Base-by-base conservation (phyloP, 2,888 invertebrate genomes). In the Petrophora chlorosata region DNA sequence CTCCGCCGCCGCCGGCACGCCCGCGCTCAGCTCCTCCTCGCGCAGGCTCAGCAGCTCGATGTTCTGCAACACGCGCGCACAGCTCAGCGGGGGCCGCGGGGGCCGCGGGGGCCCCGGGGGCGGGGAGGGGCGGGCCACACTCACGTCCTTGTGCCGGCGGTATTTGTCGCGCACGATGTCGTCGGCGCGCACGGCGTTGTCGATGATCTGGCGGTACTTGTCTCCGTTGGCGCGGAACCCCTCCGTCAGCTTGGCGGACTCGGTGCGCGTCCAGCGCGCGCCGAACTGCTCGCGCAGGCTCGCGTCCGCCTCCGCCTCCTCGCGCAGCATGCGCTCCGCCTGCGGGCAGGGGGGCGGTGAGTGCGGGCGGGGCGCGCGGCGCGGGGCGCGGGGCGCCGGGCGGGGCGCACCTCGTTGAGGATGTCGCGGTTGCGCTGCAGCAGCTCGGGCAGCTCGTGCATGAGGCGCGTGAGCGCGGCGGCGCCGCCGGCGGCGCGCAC, bases 141-240 rank as follows among this genome's bases (percentile, higher is more conserved):
- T 9, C 33, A 82, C 85, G 59, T 88, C 90, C 59, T 91, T 92
- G 81, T 98, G 95, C 17, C 89, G 87, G 59, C 94, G 94, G 79
- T 95, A 98, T 89, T 98, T 98, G 65, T 96, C 94, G 61, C 94
- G 94, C 58, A 99, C 97, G 65, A 95, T 93, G 87, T 93, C 92
- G 84, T 98, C 97, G 35, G 94, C 94, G 68, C 91, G 88, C 58
- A 96, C 93, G 25, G 99, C 99, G 76, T 97, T 98, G 79, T 95
- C 94, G 61, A 99, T 95, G 72, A 99, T 98, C 79, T 94, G 95
- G 22, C 96, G 92, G 88, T 99, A 99, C 86, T 99, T 99, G 66
- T 93, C 92, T n/a, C 96, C 93, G 90, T 98, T 99, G 39, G 94
- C 92, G 59, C 94, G 93, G 79, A 99, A 96, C 73, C 97, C 95